These are phyloP conservation scores for Pluvialis apricaria DNA, from an alignment of 2,113 vertebrate species.

Conservation along the genomic window DNA sequence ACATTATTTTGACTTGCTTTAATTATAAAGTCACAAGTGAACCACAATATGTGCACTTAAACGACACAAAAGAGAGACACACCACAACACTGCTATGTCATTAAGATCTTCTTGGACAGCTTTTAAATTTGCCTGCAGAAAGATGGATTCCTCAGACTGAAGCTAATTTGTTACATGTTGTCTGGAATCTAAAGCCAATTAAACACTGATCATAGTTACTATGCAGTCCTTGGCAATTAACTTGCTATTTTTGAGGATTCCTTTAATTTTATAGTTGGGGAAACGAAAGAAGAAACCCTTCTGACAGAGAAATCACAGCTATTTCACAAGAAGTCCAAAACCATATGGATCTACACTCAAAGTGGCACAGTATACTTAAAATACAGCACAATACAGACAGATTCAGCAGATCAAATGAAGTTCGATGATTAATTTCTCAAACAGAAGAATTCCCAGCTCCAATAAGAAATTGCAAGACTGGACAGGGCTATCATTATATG, in stretches of 20 bases:
- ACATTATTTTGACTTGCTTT: not conserved
- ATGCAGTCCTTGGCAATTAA: not conserved
- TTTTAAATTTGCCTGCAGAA: constrained; percentile 11
- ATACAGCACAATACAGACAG: not conserved
- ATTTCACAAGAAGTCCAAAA: not conserved
- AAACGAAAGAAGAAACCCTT: not conserved
- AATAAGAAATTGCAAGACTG: not conserved
- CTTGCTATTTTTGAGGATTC: constrained; percentile 15
- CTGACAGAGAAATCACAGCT: not conserved
- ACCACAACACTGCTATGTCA: not conserved
- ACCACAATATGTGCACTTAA: not conserved
- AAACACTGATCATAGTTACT: not conserved
- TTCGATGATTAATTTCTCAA: not conserved
- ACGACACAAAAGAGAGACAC: not conserved
- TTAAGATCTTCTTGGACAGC: not conserved
- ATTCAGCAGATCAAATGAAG: not conserved
- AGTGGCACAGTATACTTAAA: not conserved
- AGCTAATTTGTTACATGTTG: constrained; percentile 40
- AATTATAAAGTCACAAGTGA: not conserved
- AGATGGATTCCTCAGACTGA: constrained; percentile 5
- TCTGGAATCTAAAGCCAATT: constrained; percentile 23
- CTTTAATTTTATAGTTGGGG: not conserved
- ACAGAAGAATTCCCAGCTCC: not conserved
- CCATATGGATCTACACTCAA: rapidly evolving
- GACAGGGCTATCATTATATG: not conserved